These are phyloP conservation scores for Trichonephila clavata DNA, from an alignment of 1,140 invertebrate species.

Conservation along the genomic window DNA sequence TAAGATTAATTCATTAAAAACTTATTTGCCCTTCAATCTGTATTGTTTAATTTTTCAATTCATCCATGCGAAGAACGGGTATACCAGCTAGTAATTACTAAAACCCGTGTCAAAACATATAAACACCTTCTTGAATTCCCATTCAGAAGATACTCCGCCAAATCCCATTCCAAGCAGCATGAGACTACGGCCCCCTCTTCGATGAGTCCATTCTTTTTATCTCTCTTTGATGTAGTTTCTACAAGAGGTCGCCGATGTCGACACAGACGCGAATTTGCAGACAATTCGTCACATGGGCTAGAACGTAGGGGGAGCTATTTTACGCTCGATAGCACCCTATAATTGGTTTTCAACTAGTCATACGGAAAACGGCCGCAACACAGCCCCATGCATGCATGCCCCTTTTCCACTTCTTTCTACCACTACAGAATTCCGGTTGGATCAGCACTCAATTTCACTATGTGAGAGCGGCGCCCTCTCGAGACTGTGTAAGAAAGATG, in stretches of 20 bases:
- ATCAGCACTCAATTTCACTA: constrained; percentile 15
- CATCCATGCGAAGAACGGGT: no score
- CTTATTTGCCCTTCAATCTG: no score
- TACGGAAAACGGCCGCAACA: constrained; percentile 58
- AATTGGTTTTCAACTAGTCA: constrained; percentile 74
- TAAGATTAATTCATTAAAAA: no score
- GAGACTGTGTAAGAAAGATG: background rate
- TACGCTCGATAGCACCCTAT: constrained; percentile 70
- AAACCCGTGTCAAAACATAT: no score
- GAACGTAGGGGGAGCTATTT: constrained; percentile 62
- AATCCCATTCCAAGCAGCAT: background rate
- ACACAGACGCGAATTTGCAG: constrained; percentile 75
- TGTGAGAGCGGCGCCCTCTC: background rate
- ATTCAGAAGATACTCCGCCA: no score
- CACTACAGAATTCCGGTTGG: constrained; percentile 10
- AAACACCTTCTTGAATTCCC: no score
- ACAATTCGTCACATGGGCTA: constrained; percentile 71
- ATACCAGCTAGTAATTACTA: no score
- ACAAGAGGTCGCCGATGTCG: constrained; percentile 68
- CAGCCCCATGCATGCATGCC: constrained; percentile 21
- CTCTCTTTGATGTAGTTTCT: constrained; percentile 72
- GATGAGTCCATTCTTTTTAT: constrained; percentile 60
- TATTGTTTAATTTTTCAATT: no score
- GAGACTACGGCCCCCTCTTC: constrained; percentile 5
- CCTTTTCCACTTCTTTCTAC: background rate